Base-by-base conservation (phyloP, 2,797 vertebrate species). In the Gymnopithys bicolor region DNA sequence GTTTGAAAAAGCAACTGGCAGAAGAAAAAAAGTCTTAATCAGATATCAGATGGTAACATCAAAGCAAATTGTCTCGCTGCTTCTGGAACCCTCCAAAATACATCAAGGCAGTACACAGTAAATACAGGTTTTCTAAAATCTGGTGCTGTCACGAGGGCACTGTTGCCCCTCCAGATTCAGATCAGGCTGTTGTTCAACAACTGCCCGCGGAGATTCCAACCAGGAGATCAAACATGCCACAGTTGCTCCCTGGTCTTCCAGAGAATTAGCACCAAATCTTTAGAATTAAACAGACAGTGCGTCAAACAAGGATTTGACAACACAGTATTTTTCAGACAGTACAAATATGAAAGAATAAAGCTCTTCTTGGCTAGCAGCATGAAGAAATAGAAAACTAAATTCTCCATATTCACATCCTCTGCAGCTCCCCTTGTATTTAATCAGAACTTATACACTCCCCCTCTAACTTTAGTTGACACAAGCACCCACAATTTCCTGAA, bases 21-120 rank as follows among this genome's bases (percentile, higher is more conserved):
- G 24, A 64, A 69, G 55, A 73, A 74, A 76, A 85, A 70, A 83
- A 59, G 17, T 22, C 59, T 74, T 76, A 21, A 60, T 52, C 51
- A 60, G 41, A 8, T n/a, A 89, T 45, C 7, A 32, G 52, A 66
- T 27, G 2, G 1, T 37, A 91, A 87, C 68, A 92, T 96, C 92
- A 96, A 95, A 94, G 90, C 27, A 55, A 92, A 51, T 7, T 67
- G 63, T 80, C 63, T 94, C 68, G 46, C 24, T 53, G 33, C 64
- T 89, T 33, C 53, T 92, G 73, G 71, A 94, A 91, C 60, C 56
- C 35, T 56, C 53, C 41, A 35, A 67, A 93, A 87, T 11, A 80
- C 45, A 71, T 10, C 60, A 74, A 11, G 43, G 60, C 41, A 64
- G 27, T 43, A 43, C 10, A 87, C 49, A 75, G 58, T 60, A 80